phyloP scores from a whole-genome alignment of 2,797 vertebrate genomes.

The Discoglossus pictus region DNA sequence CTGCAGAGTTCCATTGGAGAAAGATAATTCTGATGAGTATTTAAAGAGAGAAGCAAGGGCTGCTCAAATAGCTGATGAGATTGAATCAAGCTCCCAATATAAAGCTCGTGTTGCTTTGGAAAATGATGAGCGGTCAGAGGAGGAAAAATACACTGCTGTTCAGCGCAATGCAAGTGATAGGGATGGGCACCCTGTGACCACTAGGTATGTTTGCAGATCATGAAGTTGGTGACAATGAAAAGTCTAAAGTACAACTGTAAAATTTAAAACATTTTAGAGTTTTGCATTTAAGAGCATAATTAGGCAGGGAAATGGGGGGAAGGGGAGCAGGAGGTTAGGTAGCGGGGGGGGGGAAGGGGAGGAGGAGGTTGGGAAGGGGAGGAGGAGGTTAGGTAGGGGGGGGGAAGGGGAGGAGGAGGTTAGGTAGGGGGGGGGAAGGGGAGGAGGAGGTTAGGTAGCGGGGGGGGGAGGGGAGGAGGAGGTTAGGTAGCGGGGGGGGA shows the following conservation, averaged over 20 bases:
- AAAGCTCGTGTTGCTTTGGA: slow-evolving; percentile 95
- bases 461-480: no score
- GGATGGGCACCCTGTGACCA: slow-evolving; percentile 80
- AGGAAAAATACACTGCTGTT: slow-evolving; percentile 97
- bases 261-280: slow-evolving; percentile 37
- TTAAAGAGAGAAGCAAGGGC: slow-evolving; percentile 96
- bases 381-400: no score
- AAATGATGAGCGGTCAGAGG: slow-evolving; percentile 95
- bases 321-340: no score
- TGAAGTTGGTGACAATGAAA: slow-evolving; percentile 3
- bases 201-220: slow-evolving; percentile 76
- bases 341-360: no score
- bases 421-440: no score
- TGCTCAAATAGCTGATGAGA: slow-evolving; percentile 96
- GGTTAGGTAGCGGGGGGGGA: no score
- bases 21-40: slow-evolving; percentile 97
- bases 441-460: no score
- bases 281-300: no score
- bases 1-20: slow-evolving; percentile 90
- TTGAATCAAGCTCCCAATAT: slow-evolving; percentile 96
- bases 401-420: no score
- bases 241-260: no score
- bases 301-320: no score
- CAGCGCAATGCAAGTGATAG: slow-evolving; percentile 82
- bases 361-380: no score